Evolutionary conservation across 2,888 invertebrate genomes (phyloP).

Genomic region (Ceramica pisi): DNA sequence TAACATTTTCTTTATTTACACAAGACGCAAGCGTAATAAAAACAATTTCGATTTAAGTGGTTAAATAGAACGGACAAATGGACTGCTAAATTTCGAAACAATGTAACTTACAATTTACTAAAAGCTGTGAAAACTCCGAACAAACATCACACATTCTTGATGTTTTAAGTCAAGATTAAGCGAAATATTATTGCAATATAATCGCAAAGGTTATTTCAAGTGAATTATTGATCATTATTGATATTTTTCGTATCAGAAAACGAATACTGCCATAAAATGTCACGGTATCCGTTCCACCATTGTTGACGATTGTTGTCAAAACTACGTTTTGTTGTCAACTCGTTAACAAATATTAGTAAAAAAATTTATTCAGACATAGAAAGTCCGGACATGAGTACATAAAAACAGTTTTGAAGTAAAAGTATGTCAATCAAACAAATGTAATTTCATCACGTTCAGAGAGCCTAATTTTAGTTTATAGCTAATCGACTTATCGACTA

Average conservation of each 20-base stretch:
- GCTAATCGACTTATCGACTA: conserved; percentile 39
- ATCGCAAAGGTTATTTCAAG: conserved; percentile 81
- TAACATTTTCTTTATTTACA: conserved; percentile 21
- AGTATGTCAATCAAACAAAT: background rate
- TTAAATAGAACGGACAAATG: conserved; percentile 70
- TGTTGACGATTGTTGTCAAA: conserved; percentile 90
- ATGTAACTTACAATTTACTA: conserved; percentile 92
- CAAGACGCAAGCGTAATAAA: conserved; percentile 36
- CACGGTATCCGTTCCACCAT: conserved; percentile 89
- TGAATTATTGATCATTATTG: conserved; percentile 88
- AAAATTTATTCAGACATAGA: conserved; percentile 37
- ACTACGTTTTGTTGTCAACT: conserved; percentile 79
- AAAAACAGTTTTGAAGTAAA: background rate
- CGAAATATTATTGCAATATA: conserved; percentile 87
- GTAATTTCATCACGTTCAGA: background rate
- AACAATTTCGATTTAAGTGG: conserved; percentile 62
- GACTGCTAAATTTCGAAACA: conserved; percentile 85
- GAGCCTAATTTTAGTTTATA: background rate
- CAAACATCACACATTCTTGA: conserved; percentile 97
- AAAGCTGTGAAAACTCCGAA: conserved; percentile 97
- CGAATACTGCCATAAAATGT: conserved; percentile 88
- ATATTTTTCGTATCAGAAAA: conserved; percentile 88
- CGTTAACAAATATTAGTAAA: conserved; percentile 37
- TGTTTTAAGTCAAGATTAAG: conserved; percentile 88
- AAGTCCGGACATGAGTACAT: background rate